Percentiles rank a stretch among this genome's conserved stretches.
Conservation (phyloP, 1,140 invertebrate genomes). For the Phortica variegata region DNA sequence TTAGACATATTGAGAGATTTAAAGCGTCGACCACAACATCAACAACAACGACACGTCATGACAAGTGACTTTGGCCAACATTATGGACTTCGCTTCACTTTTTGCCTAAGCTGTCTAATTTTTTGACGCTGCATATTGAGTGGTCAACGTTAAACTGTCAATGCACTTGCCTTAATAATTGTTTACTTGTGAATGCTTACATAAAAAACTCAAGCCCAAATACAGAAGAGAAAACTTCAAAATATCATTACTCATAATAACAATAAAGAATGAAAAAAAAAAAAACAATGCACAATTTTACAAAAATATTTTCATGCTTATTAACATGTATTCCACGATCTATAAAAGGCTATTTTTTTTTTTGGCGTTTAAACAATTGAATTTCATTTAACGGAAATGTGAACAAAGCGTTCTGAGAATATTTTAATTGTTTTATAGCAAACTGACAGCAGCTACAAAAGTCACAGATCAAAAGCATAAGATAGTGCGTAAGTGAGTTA, state of each 20-base stretch:
- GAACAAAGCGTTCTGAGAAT: conserved; percentile 31
- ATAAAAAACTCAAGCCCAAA: no score
- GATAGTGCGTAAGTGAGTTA: no score
- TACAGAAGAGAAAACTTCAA: no score
- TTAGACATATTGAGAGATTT: not conserved
- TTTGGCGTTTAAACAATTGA: conserved; percentile 30
- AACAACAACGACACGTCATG: not conserved
- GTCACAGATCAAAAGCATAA: no score
- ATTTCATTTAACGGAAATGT: conserved; percentile 28
- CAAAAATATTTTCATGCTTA: conserved; percentile 32
- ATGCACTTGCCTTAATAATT: not conserved
- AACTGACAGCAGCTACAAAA: not conserved
- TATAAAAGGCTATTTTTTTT: conserved; percentile 32
- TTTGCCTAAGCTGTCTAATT: no score
- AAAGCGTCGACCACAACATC: not conserved
- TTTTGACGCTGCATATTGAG: no score
- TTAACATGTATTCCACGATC: conserved; percentile 49
- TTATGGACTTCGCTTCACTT: no score
- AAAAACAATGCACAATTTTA: conserved; percentile 20
- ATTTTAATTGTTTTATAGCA: conserved; percentile 35
- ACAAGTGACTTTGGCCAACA: not conserved
- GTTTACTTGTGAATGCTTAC: conserved; percentile 2
- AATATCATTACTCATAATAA: no score
- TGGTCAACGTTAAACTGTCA: conserved; percentile 5
- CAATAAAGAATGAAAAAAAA: no score